A percentile compares a stretch with the other conserved stretches of the same genome.
Conservation (phyloP, 2,113 vertebrate species). For the Misgurnus anguillicaudatus region DNA sequence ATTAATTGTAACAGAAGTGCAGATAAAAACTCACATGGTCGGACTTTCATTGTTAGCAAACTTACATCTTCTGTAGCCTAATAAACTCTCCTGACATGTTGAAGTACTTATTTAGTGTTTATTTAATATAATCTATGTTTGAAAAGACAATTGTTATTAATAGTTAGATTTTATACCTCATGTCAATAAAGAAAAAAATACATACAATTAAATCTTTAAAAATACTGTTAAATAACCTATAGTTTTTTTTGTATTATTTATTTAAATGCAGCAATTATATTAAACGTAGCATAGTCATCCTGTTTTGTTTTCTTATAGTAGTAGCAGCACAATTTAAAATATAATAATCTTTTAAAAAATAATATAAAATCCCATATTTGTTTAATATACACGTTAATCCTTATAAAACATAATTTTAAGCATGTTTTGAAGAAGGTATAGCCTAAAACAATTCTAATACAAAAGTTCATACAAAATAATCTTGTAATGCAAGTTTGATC, state of each 20-base stretch:
- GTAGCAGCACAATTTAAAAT: neutral
- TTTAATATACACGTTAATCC: too few relatives aligned
- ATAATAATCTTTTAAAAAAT: too few relatives aligned
- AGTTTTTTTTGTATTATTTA: neutral
- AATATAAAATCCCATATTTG: too few relatives aligned
- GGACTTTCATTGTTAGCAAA: constrained; percentile 44
- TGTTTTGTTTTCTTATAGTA: neutral
- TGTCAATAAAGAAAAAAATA: neutral
- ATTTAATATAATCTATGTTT: neutral
- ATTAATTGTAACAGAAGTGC: constrained; percentile 62
- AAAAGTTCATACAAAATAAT: too few relatives aligned
- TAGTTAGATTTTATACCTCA: neutral
- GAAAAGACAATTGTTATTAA: neutral
- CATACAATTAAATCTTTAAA: neutral
- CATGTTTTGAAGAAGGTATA: neutral
- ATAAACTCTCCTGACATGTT: neutral
- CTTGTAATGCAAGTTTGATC: neutral
- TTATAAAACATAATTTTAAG: too few relatives aligned
- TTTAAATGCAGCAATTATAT: too few relatives aligned
- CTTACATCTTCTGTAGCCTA: neutral
- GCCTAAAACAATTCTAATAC: too few relatives aligned
- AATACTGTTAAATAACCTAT: neutral
- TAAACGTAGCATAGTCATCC: neutral
- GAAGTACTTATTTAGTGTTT: neutral
- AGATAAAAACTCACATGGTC: constrained; percentile 69